Conservation (phyloP, 2,888 invertebrate genomes). For the Troglohyphantes excavatus region DNA sequence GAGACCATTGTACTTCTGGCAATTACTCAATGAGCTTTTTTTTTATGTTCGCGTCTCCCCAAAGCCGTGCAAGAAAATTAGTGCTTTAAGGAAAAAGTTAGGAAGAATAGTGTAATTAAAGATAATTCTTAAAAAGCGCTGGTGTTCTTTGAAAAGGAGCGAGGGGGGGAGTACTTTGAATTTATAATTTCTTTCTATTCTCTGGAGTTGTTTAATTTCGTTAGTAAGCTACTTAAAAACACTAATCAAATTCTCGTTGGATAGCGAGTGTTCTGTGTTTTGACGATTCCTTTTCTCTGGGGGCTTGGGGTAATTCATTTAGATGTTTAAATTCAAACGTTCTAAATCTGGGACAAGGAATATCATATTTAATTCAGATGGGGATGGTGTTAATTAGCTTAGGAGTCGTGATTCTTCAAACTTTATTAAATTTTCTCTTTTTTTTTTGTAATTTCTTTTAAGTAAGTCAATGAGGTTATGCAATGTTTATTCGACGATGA, state of each 20-base stretch:
- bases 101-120: constrained; percentile 66
- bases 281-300: constrained; percentile 47
- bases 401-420: constrained; percentile 2
- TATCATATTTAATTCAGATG: constrained; percentile 44
- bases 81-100: constrained; percentile 37
- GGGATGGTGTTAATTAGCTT: constrained; percentile 47
- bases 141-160: constrained; percentile 13
- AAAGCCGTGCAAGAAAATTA: constrained; percentile 41
- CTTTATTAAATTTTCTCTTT: neutral
- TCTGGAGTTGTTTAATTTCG: constrained; percentile 66
- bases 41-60: neutral
- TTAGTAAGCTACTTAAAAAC: constrained; percentile 67
- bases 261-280: constrained; percentile 4
- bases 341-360: constrained; percentile 9
- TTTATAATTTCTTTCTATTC: constrained; percentile 71
- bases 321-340: constrained; percentile 36
- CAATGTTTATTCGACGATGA: no score
- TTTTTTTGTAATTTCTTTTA: neutral
- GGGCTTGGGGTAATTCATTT: constrained; percentile 46
- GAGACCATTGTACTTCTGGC: constrained; percentile 63
- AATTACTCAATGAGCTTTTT: constrained; percentile 59
- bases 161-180: constrained; percentile 55
- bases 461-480: no score
- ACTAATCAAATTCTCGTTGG: constrained; percentile 60
- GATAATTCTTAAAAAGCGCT: constrained; percentile 58